These are phyloP conservation scores for Tinea semifulvella DNA, from an alignment of 2,888 invertebrate species.

Conservation along the genomic window DNA sequence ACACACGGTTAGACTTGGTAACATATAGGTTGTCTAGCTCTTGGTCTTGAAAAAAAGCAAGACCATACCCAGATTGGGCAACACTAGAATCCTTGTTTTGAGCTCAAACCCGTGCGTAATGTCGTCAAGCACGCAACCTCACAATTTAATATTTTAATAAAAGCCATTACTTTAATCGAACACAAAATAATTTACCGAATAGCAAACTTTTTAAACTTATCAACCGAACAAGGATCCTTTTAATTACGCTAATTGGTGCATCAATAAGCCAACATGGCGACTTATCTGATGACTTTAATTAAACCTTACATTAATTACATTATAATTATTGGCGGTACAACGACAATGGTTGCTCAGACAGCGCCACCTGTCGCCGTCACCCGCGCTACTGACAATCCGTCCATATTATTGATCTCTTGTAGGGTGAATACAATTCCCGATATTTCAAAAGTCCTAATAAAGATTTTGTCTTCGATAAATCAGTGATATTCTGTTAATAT, in stretches of 20 bases:
- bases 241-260: conserved; percentile 52
- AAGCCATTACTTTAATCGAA: conserved; percentile 1
- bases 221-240: conserved; percentile 21
- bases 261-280: conserved; percentile 36
- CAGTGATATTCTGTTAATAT: too few species aligned
- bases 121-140: too few species aligned
- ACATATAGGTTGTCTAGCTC: too few species aligned
- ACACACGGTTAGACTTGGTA: too few species aligned
- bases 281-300: conserved; percentile 55
- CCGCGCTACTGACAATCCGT: background rate
- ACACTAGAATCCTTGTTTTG: too few species aligned
- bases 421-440: conserved; percentile 6
- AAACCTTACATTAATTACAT: conserved; percentile 55
- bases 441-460: too few species aligned
- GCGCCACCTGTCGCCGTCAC: conserved; percentile 9
- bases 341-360: conserved; percentile 31
- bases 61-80: too few species aligned
- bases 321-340: conserved; percentile 42
- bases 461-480: too few species aligned
- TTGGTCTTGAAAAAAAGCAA: too few species aligned
- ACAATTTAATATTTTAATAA: too few species aligned
- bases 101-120: too few species aligned
- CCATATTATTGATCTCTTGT: conserved; percentile 7
- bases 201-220: too few species aligned
- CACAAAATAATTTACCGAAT: background rate